Percentiles rank a stretch among this genome's conserved stretches.
Conservation (phyloP, 2,888 invertebrate genomes). For the Tiliacea citrago region DNA sequence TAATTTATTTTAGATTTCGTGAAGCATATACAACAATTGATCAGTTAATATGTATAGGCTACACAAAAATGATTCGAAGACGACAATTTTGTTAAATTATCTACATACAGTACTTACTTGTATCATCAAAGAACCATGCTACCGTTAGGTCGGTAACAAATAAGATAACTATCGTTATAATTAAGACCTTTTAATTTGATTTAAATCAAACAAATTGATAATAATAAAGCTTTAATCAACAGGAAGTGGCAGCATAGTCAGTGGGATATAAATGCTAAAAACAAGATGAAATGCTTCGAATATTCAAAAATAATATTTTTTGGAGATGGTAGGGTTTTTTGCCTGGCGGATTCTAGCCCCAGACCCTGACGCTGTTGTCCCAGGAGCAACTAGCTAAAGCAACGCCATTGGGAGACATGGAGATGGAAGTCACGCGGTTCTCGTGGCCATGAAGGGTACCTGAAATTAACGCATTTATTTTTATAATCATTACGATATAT, state of each 20-base stretch:
- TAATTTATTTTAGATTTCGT: not conserved
- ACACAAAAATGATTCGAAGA: not conserved
- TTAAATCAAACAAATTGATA: conserved; percentile 44
- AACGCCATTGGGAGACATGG: conserved; percentile 95
- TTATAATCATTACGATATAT: not conserved
- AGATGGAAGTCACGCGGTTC: conserved; percentile 96
- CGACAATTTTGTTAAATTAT: not conserved
- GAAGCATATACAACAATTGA: not conserved
- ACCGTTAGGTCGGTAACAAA: not conserved
- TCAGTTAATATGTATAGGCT: not conserved
- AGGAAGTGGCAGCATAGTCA: conserved; percentile 32
- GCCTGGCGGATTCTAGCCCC: conserved; percentile 92
- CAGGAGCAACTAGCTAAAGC: conserved; percentile 97
- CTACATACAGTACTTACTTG: not conserved
- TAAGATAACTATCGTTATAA: not conserved
- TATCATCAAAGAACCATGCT: not conserved
- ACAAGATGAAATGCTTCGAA: conserved; percentile 4
- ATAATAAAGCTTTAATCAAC: conserved; percentile 55
- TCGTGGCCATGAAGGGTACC: conserved; percentile 95
- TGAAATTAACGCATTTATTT: conserved; percentile 78
- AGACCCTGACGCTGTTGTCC: conserved; percentile 96
- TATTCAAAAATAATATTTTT: not conserved
- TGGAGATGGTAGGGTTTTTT: not conserved
- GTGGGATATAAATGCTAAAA: conserved; percentile 24
- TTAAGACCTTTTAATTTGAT: not conserved